These are phyloP conservation scores for Xyrauchen texanus DNA, from an alignment of 2,113 vertebrate genomes.

Conservation along the genomic window DNA sequence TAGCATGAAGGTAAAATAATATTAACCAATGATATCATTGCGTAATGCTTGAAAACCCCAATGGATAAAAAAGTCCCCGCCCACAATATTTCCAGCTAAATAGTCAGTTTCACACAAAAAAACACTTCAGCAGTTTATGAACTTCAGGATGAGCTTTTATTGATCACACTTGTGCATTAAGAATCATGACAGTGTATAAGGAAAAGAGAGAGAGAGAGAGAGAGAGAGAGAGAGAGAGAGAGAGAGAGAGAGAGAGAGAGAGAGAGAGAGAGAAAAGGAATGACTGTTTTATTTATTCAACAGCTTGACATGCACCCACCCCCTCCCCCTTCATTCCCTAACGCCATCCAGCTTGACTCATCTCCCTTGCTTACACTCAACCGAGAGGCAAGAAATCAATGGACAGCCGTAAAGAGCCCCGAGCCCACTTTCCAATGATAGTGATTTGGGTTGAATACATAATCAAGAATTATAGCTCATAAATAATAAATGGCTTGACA, in stretches of 20 bases:
- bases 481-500: slow-evolving; percentile 31
- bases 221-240: neutral
- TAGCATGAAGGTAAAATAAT: neutral
- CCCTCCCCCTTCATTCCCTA: slow-evolving; percentile 20
- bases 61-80: neutral
- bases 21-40: neutral
- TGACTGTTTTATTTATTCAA: slow-evolving; percentile 58
- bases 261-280: slow-evolving; percentile 22
- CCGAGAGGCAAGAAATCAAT: slow-evolving; percentile 59
- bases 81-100: slow-evolving; percentile 29
- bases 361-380: slow-evolving; percentile 36
- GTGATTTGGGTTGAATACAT: slow-evolving; percentile 50
- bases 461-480: slow-evolving; percentile 47
- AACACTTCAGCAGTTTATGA: slow-evolving; percentile 68
- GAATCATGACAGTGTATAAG: slow-evolving; percentile 41
- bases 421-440: slow-evolving; percentile 43
- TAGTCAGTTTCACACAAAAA: slow-evolving; percentile 50
- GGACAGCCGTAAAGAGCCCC: slow-evolving; percentile 43
- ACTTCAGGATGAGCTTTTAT: slow-evolving; percentile 70
- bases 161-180: slow-evolving; percentile 66
- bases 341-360: neutral
- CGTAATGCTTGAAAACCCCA: slow-evolving; percentile 13
- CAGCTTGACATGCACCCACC: slow-evolving; percentile 36
- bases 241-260: neutral
- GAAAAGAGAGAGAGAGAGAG: neutral